phyloP scores from a whole-genome alignment of 2,797 vertebrate genomes.

The Pseudotriccus pelzelni region DNA sequence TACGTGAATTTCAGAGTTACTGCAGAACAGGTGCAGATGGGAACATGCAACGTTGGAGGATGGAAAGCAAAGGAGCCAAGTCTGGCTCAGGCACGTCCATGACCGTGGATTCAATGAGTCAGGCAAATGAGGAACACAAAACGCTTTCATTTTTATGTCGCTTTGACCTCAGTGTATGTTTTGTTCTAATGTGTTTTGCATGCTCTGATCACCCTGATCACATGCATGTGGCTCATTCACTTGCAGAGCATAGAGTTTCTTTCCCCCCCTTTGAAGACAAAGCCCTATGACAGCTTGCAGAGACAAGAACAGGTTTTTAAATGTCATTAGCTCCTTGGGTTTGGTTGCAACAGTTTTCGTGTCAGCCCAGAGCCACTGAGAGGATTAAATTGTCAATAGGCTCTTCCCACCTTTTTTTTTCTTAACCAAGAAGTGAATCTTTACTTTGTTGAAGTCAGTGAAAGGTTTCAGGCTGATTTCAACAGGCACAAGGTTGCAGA shows the following conservation, averaged over 20 bases:
- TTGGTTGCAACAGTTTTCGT: slow-evolving; percentile 30
- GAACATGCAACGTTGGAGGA: not conserved
- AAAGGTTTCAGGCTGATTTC: not conserved
- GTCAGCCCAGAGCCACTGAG: not conserved
- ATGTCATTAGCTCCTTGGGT: not conserved
- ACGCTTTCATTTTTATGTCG: slow-evolving; percentile 45
- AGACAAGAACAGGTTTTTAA: slow-evolving; percentile 21
- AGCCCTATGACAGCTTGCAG: slow-evolving; percentile 3
- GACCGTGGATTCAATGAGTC: not conserved
- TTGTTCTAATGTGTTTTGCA: slow-evolving; percentile 28
- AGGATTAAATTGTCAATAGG: slow-evolving; percentile 23
- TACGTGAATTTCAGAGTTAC: not conserved
- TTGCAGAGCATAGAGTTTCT: not conserved
- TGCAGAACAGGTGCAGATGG: slow-evolving; percentile 50
- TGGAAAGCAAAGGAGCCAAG: not conserved
- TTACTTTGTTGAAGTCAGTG: not conserved
- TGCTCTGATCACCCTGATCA: slow-evolving; percentile 37
- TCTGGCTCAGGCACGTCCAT: slow-evolving; percentile 27
- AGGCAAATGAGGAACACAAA: not conserved
- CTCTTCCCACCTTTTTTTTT: not conserved
- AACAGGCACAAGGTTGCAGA: not conserved
- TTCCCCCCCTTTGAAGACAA: not conserved
- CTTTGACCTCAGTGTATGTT: slow-evolving; percentile 44
- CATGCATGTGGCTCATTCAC: slow-evolving; percentile 31
- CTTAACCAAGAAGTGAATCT: not conserved